A percentile compares a stretch with the other conserved stretches of the same genome.
phyloP scores from a whole-genome alignment of 2,888 invertebrate genomes.

The Saturnia pavonia region DNA sequence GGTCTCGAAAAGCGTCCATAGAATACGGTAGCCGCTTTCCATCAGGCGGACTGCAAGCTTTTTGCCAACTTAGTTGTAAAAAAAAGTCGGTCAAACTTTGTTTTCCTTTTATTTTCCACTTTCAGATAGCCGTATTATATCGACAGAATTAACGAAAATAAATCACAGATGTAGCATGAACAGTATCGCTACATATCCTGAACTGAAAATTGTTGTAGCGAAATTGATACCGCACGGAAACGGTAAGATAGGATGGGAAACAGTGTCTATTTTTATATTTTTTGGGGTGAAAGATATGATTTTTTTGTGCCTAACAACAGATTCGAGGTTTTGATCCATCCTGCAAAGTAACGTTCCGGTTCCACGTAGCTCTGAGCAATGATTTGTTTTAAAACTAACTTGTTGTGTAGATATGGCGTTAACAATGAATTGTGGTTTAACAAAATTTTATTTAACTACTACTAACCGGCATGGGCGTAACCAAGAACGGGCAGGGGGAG shows the following conservation, averaged over 20 bases:
- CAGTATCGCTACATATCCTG: constrained; percentile 58
- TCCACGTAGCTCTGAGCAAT: not conserved
- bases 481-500: no score
- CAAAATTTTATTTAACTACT: not conserved
- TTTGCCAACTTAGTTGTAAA: no score
- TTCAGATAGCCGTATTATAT: constrained; percentile 61
- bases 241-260: constrained; percentile 57
- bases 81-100: not conserved
- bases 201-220: constrained; percentile 74
- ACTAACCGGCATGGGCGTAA: not conserved
- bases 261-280: not conserved
- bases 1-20: no score
- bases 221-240: constrained; percentile 68
- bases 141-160: constrained; percentile 50
- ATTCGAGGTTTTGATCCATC: not conserved
- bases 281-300: constrained; percentile 13
- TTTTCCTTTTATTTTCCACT: constrained; percentile 39
- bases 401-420: not conserved
- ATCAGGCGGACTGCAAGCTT: no score
- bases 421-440: not conserved
- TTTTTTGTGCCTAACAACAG: constrained; percentile 20
- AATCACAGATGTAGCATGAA: constrained; percentile 41
- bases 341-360: not conserved
- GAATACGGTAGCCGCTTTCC: no score
- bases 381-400: not conserved